Evolutionary conservation across 2,888 invertebrate genomes (phyloP), one percentile per base, ranked within the genome.

Genomic region (Aleiodes alternator): DNA sequence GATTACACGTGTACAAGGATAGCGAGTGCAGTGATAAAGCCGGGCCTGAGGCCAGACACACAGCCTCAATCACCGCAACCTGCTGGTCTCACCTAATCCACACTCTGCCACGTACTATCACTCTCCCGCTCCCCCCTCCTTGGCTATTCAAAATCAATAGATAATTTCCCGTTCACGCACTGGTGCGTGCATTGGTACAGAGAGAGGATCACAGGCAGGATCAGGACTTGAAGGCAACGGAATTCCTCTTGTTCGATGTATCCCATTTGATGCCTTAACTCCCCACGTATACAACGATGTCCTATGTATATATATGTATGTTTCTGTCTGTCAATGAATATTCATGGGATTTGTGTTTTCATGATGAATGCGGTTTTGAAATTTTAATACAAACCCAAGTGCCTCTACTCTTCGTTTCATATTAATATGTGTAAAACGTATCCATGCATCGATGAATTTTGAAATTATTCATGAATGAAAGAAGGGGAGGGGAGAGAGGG

Each of bases 1-100:
- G 88, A 88, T 87, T 88, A 89, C 88, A 88, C 87, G 87, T 88
- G 88, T 88, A 86, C 82, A 81, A 81, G 85, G 59, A 66, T 74
- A 71, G 73, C 43, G 61, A 48, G 51, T 53, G 51, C 64, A 82
- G 85, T 87, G 87, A 87, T 87, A 87, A 87, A 87, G 86, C 87
- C 86, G 84, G 84, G 85, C 82, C 75, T 72, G 87, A 86, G 84
- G 83, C 86, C 87, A 85, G 87, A 86, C 87, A 86, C 87, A 84
- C 84, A 84, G 88, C 86, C 86, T 87, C 87, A 86, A 87, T 88
- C 86, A 86, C 86, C 87, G 83, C 76, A 87, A 86, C 84, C 87
- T 86, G 84, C 87, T 85, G 86, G 86, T 85, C 85, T 83, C 53
- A 43, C 34, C 38, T 57, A 72, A 73, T 43, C 51, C 72, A 69